phyloP scores from a whole-genome alignment of 2,797 vertebrate genomes.

The Chrosomus eos region DNA sequence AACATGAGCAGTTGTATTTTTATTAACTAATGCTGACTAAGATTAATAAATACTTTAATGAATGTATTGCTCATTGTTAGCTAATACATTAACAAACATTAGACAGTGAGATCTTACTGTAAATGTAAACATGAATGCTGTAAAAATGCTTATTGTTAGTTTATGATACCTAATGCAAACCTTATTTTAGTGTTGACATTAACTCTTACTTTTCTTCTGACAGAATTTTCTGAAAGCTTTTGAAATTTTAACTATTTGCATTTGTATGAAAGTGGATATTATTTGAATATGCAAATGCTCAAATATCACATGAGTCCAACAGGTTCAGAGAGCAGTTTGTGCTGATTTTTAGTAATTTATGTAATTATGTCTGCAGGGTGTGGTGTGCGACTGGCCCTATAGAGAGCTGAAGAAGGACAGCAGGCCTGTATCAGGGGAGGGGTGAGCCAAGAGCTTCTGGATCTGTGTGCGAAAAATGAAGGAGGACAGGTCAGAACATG shows the following conservation, averaged over 20 bases:
- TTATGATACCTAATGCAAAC: background rate
- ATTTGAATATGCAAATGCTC: background rate
- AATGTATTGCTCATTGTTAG: background rate
- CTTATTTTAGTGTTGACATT: background rate
- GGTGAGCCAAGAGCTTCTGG: constrained; percentile 78
- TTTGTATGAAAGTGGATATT: background rate
- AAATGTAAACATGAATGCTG: background rate
- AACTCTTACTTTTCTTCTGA: background rate
- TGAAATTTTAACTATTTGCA: background rate
- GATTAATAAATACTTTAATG: background rate
- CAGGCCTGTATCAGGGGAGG: constrained; percentile 80
- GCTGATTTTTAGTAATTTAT: constrained; percentile 6
- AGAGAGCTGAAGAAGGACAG: constrained; percentile 76
- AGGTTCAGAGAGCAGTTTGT: background rate
- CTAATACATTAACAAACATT: background rate
- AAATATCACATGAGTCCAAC: background rate
- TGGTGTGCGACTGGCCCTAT: constrained; percentile 61
- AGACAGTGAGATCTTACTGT: background rate
- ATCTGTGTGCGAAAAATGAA: constrained; percentile 66
- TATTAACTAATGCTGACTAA: background rate
- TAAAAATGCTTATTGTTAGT: background rate
- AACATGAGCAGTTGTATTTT: background rate
- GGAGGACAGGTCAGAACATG: constrained; percentile 4
- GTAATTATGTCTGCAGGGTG: constrained; percentile 5
- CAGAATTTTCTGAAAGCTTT: background rate